phyloP scores from a whole-genome alignment of 2,113 vertebrate genomes.

The Rafetus swinhoei region DNA sequence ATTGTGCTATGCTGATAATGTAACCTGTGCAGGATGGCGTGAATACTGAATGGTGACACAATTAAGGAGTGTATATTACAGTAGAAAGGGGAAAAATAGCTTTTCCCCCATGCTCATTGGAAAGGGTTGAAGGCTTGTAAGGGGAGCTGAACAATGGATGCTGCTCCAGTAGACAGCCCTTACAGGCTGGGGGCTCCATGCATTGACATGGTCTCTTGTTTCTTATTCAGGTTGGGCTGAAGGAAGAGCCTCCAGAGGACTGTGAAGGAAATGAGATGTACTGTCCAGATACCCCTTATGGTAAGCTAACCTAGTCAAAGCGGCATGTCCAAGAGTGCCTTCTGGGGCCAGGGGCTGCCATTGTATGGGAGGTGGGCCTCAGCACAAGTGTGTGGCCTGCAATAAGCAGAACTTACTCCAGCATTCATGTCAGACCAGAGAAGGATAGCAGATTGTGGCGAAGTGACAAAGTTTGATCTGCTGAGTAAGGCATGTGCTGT shows the following conservation, averaged over 20 bases:
- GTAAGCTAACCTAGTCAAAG: conserved; percentile 76
- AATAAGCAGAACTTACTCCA: not conserved
- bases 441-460: conserved; percentile 18
- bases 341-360: not conserved
- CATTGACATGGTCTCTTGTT: conserved; percentile 55
- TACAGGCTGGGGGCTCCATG: conserved; percentile 9
- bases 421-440: not conserved
- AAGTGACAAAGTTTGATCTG: not conserved
- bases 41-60: not conserved
- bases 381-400: not conserved
- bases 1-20: not conserved
- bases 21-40: not conserved
- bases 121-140: not conserved
- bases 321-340: not conserved
- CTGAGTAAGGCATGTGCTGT: conserved; percentile 21
- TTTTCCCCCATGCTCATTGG: conserved; percentile 6
- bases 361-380: not conserved
- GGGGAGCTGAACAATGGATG: not conserved
- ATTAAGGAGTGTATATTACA: not conserved
- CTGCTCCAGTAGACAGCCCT: not conserved
- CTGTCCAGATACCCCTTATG: conserved; percentile 85
- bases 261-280: conserved; percentile 74
- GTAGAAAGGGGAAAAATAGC: not conserved
- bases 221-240: conserved; percentile 71
- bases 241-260: conserved; percentile 65